Conservation (phyloP, 2,888 invertebrate species). For the Brenthis ino region DNA sequence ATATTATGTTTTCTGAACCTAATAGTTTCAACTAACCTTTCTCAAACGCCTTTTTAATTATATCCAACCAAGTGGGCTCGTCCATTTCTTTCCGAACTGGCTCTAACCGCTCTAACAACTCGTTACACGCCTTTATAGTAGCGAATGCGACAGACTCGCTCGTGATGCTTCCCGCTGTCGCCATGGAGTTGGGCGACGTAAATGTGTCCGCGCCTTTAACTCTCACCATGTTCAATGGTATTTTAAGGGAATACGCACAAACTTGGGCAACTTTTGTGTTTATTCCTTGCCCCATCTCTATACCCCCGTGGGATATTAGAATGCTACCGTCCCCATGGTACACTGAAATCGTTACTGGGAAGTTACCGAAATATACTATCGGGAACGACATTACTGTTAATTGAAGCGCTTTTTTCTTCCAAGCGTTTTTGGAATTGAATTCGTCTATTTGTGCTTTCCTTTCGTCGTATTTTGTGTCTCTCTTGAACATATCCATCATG, state of each 20-base stretch:
- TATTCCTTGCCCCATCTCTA: constrained; percentile 90
- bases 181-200: constrained; percentile 84
- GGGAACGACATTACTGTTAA: constrained; percentile 86
- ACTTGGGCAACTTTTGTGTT: constrained; percentile 86
- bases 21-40: constrained; percentile 52
- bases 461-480: constrained; percentile 79
- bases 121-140: constrained; percentile 77
- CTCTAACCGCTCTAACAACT: constrained; percentile 70
- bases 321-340: constrained; percentile 87
- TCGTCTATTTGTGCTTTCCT: constrained; percentile 74
- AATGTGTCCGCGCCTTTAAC: constrained; percentile 86
- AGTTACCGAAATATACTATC: constrained; percentile 77
- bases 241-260: constrained; percentile 85
- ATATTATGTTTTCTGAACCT: neutral
- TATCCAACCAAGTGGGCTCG: constrained; percentile 76
- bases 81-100: constrained; percentile 62
- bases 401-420: constrained; percentile 87
- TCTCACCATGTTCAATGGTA: constrained; percentile 82
- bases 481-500: constrained; percentile 82
- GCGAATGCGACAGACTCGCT: constrained; percentile 87
- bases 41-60: constrained; percentile 73
- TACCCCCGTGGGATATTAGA: constrained; percentile 85
- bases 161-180: constrained; percentile 87
- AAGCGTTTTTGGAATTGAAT: constrained; percentile 86
- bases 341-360: constrained; percentile 83